These are phyloP conservation scores for Drosophila triauraria DNA, from an alignment of 1,140 invertebrate species.

Conservation along the genomic window DNA sequence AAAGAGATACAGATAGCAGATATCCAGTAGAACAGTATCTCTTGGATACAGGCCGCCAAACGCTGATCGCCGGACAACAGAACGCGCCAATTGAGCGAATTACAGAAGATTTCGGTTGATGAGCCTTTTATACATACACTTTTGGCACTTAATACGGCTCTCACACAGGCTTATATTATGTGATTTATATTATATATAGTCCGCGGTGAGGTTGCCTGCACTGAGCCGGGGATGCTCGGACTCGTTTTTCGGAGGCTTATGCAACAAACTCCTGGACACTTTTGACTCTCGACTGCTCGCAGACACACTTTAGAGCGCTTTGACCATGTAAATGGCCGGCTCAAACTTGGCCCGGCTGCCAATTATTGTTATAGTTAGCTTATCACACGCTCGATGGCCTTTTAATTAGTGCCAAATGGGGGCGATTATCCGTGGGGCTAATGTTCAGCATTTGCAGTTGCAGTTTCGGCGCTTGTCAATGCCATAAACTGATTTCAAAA, in stretches of 20 bases:
- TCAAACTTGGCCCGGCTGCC: slow-evolving; percentile 4
- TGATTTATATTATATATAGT: slow-evolving; percentile 19
- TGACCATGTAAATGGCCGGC: background rate
- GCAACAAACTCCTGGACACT: slow-evolving; percentile 34
- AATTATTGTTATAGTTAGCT: slow-evolving; percentile 22
- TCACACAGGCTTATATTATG: background rate
- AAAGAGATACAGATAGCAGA: slow-evolving; percentile 10
- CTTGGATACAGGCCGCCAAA: slow-evolving; percentile 66
- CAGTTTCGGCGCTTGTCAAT: slow-evolving; percentile 41
- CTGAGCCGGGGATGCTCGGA: slow-evolving; percentile 38
- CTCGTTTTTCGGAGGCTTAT: slow-evolving; percentile 50
- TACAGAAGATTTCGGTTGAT: slow-evolving; percentile 80
- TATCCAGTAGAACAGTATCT: slow-evolving; percentile 58
- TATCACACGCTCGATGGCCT: slow-evolving; percentile 56
- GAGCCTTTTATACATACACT: slow-evolving; percentile 67
- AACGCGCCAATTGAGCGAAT: slow-evolving; percentile 75
- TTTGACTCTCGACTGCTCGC: slow-evolving; percentile 1
- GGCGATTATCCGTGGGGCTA: slow-evolving; percentile 32
- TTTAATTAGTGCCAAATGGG: slow-evolving; percentile 54
- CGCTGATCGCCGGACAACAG: slow-evolving; percentile 49
- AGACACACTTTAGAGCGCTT: background rate
- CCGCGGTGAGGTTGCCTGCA: slow-evolving; percentile 45
- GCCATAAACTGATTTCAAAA: slow-evolving; percentile 59
- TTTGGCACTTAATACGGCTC: slow-evolving; percentile 30
- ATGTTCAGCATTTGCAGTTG: slow-evolving; percentile 44